A percentile compares a stretch with the other conserved stretches of the same genome.
Conservation (phyloP, 2,113 vertebrate species). For the Corythoichthys haematopterus region DNA sequence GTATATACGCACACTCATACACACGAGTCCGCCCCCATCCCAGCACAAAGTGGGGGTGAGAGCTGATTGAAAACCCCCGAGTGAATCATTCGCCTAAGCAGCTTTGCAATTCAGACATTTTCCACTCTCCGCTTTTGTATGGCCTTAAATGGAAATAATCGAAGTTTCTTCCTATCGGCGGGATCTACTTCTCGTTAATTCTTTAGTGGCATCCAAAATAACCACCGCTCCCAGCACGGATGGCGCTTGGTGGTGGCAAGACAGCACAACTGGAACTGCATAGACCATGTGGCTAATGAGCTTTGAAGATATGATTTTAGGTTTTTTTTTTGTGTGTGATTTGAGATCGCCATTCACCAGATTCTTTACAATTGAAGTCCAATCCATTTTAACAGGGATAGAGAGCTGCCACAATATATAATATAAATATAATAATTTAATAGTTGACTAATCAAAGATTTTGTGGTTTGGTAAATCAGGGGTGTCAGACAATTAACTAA, state of each 20-base stretch:
- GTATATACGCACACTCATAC: conserved; percentile 10
- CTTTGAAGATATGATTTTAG: conserved; percentile 19
- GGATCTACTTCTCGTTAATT: conserved; percentile 9
- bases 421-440: too few species aligned
- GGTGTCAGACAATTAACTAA: too few species aligned
- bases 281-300: conserved; percentile 44
- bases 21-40: conserved; percentile 44
- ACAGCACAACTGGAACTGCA: too few species aligned
- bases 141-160: conserved; percentile 45
- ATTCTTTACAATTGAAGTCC: too few species aligned
- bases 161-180: conserved; percentile 33
- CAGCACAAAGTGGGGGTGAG: conserved; percentile 58
- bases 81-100: conserved; percentile 66
- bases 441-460: too few species aligned
- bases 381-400: too few species aligned
- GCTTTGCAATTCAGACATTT: conserved; percentile 59
- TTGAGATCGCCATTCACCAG: too few species aligned
- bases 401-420: too few species aligned
- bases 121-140: conserved; percentile 12
- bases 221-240: neutral
- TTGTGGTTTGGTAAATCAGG: too few species aligned
- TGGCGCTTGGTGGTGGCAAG: neutral
- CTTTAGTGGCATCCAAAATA: neutral
- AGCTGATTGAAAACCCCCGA: conserved; percentile 58
- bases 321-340: conserved; percentile 9